Percentiles rank a stretch among this genome's conserved stretches.
These are phyloP conservation scores for Drosophila orena DNA, from an alignment of 1,140 invertebrate species.

Conservation along the genomic window DNA sequence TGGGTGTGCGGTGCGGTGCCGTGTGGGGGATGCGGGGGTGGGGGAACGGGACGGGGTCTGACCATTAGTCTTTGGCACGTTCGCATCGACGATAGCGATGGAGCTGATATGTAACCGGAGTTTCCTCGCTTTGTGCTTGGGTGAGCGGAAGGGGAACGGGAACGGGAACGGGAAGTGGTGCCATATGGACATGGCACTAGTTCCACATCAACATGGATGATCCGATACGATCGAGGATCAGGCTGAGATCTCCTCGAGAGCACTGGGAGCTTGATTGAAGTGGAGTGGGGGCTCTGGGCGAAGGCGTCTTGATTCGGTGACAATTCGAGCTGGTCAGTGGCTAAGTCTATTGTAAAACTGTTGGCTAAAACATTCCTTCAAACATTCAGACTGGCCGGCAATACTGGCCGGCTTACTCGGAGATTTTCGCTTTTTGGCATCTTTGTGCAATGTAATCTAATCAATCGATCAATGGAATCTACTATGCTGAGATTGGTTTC, in stretches of 20 bases:
- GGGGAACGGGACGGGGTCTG: not conserved
- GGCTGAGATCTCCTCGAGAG: constrained; percentile 2
- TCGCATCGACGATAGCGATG: constrained; percentile 33
- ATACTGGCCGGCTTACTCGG: not conserved
- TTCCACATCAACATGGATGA: no score
- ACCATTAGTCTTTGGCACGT: constrained; percentile 51
- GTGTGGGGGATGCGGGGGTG: no score
- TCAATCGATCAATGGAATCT: constrained; percentile 31
- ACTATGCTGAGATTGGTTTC: constrained; percentile 31
- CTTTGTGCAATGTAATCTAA: constrained; percentile 10
- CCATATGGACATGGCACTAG: no score
- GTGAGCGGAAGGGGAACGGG: not conserved
- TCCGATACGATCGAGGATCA: no score
- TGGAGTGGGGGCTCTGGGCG: not conserved
- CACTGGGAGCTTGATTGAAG: not conserved
- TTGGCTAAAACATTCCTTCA: constrained; percentile 37
- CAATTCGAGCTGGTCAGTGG: constrained; percentile 25
- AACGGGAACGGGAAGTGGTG: not conserved
- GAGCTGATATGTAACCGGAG: constrained; percentile 43
- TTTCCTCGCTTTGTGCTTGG: constrained; percentile 15
- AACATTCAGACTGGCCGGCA: constrained; percentile 1
- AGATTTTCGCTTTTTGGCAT: constrained; percentile 22
- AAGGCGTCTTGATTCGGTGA: constrained; percentile 4
- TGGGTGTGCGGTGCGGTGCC: not conserved
- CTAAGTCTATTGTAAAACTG: constrained; percentile 36